Conservation (phyloP, 2,888 invertebrate genomes). For the Sinelater perroti region DNA sequence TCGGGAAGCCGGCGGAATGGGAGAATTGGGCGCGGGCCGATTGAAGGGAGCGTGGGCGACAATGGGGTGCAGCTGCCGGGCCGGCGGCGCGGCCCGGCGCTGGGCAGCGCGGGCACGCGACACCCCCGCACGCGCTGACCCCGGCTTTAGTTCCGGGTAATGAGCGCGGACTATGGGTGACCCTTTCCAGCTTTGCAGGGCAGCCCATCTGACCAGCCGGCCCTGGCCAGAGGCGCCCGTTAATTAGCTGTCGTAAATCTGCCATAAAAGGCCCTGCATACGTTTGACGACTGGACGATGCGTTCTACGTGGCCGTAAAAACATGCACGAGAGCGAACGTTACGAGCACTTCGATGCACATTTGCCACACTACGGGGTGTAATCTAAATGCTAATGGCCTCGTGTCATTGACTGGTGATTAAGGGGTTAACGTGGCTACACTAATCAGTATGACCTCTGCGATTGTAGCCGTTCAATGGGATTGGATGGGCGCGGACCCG, state of each 20-base stretch:
- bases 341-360: constrained; percentile 49
- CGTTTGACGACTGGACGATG: constrained; percentile 50
- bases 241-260: constrained; percentile 59
- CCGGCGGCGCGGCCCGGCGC: constrained; percentile 58
- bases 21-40: constrained; percentile 45
- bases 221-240: constrained; percentile 48
- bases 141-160: constrained; percentile 61
- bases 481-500: constrained; percentile 13
- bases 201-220: constrained; percentile 39
- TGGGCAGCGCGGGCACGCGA: constrained; percentile 52
- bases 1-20: constrained; percentile 46
- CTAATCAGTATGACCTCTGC: constrained; percentile 48
- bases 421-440: constrained; percentile 58
- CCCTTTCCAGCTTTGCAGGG: constrained; percentile 41
- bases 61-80: constrained; percentile 58
- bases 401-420: constrained; percentile 53
- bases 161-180: constrained; percentile 53
- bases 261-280: constrained; percentile 51
- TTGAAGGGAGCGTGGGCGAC: constrained; percentile 58
- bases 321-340: constrained; percentile 52
- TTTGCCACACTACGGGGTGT: constrained; percentile 57
- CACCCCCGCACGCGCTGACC: constrained; percentile 57
- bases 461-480: constrained; percentile 17
- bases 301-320: constrained; percentile 50
- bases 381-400: constrained; percentile 61